phyloP scores from a whole-genome alignment of 2,113 vertebrate genomes.

The Cairina moschata region DNA sequence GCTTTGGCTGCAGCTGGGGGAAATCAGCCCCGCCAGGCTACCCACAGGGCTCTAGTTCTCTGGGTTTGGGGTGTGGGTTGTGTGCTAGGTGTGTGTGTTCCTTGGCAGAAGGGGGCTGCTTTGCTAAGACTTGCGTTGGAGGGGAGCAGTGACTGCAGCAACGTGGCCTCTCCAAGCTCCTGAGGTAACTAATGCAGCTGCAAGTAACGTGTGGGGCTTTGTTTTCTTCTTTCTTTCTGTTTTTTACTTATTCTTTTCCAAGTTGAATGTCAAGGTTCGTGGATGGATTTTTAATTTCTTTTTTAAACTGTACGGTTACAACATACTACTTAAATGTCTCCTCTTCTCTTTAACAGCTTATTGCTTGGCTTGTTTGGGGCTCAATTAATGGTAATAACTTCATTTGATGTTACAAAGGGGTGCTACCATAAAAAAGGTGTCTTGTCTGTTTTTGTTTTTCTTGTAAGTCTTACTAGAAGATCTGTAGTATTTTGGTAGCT shows the following conservation, averaged over 20 bases:
- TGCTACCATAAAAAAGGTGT: rapidly evolving
- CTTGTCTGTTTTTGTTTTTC: not conserved
- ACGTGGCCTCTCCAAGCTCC: rapidly evolving
- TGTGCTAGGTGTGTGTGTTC: rapidly evolving
- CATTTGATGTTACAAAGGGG: rapidly evolving
- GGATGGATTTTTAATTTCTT: rapidly evolving
- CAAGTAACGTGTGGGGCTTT: rapidly evolving
- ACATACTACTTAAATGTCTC: rapidly evolving
- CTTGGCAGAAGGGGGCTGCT: rapidly evolving
- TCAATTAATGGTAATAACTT: rapidly evolving
- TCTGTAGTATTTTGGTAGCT: not conserved
- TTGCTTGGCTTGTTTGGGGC: not conserved
- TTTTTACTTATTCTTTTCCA: not conserved
- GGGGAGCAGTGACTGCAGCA: rapidly evolving
- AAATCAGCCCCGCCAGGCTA: not conserved
- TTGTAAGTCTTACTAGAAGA: rapidly evolving
- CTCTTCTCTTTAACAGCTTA: not conserved
- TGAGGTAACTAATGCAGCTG: not conserved
- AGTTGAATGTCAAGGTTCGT: not conserved
- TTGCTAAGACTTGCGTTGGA: rapidly evolving
- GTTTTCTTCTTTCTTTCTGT: not conserved
- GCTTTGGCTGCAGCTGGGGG: not conserved
- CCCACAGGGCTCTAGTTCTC: not conserved
- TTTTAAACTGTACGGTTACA: rapidly evolving
- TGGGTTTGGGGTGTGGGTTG: rapidly evolving